These are phyloP conservation scores for Oligia strigilis DNA, from an alignment of 2,888 invertebrate species.

Conservation along the genomic window DNA sequence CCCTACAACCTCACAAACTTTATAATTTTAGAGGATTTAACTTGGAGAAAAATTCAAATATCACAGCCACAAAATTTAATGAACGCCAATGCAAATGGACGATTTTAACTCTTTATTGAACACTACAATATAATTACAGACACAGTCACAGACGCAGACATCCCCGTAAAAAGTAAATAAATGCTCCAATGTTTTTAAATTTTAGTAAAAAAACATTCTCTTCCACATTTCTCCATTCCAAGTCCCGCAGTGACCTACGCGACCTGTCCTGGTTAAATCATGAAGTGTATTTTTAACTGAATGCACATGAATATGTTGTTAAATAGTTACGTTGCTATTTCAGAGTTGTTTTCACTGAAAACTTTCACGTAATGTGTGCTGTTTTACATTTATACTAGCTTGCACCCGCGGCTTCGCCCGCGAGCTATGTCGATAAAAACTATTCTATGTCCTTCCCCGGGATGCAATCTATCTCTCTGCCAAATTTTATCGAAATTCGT, in stretches of 20 bases:
- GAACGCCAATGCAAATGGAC: neutral
- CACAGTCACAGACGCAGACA: neutral
- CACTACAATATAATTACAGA: neutral
- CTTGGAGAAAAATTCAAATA: neutral
- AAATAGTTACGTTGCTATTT: slow-evolving; percentile 35
- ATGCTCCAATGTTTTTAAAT: neutral
- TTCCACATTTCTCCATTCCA: slow-evolving; percentile 45
- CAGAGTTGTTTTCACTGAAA: slow-evolving; percentile 3
- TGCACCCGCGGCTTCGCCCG: too few species aligned
- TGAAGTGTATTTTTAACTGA: slow-evolving; percentile 64
- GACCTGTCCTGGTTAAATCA: slow-evolving; percentile 67
- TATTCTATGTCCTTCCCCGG: too few species aligned
- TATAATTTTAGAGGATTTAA: neutral
- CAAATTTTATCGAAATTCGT: too few species aligned
- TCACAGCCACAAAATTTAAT: neutral
- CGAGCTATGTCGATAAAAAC: too few species aligned
- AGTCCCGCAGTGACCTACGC: slow-evolving; percentile 55
- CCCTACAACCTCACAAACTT: too few species aligned
- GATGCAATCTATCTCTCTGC: too few species aligned
- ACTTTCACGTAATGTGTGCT: neutral
- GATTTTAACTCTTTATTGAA: neutral
- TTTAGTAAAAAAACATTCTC: slow-evolving; percentile 9
- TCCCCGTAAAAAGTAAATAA: neutral
- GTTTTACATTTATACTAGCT: neutral
- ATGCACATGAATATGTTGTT: slow-evolving; percentile 50